Conservation (phyloP, 2,888 invertebrate genomes). For the Exephanes ischioxanthus region DNA sequence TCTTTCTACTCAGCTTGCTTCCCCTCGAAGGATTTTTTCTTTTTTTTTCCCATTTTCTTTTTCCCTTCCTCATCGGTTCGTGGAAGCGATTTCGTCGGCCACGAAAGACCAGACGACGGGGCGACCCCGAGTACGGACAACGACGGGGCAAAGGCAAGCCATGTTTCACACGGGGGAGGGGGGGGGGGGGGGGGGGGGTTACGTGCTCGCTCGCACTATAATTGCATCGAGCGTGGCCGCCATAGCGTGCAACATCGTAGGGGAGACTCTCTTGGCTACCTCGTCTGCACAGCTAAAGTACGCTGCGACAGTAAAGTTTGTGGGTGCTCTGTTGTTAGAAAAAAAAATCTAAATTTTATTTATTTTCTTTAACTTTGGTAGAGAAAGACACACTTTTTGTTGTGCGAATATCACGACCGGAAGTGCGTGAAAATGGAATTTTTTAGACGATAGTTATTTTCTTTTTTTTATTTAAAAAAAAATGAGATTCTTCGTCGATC, state of each 20-base stretch:
- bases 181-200: constrained; percentile 2
- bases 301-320: neutral
- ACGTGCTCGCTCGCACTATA: constrained; percentile 62
- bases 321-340: neutral
- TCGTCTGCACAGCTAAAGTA: neutral
- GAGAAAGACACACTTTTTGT: too few relatives aligned
- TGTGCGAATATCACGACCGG: too few relatives aligned
- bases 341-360: neutral
- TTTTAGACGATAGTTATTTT: neutral
- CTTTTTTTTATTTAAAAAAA: neutral
- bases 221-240: constrained; percentile 58
- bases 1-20: constrained; percentile 22
- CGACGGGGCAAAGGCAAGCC: constrained; percentile 29
- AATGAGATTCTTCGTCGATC: neutral
- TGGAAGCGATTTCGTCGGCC: constrained; percentile 47
- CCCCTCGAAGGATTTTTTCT: neutral
- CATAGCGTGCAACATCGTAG: constrained; percentile 25
- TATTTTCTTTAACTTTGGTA: neutral
- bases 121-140: constrained; percentile 41
- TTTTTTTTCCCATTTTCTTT: constrained; percentile 11
- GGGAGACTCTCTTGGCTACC: too few relatives aligned
- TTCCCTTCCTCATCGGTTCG: constrained; percentile 51
- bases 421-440: neutral
- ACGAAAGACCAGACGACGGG: constrained; percentile 53
- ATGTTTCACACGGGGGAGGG: constrained; percentile 52